Conservation (phyloP, 2,797 vertebrate species). For the Emys orbicularis region DNA sequence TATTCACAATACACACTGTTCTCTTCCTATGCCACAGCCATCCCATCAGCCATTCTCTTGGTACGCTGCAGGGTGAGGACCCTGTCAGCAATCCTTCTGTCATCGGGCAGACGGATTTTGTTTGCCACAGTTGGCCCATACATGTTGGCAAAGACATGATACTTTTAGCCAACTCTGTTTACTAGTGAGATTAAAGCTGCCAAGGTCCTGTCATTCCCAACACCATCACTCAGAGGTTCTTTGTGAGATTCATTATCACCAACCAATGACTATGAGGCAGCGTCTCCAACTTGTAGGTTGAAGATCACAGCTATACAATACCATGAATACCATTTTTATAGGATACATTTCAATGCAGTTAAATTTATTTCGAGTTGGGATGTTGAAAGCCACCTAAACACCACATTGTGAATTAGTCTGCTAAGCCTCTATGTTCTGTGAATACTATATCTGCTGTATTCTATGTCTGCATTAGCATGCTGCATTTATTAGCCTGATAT, state of each 20-base stretch:
- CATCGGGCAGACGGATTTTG: not conserved
- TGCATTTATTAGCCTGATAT: not conserved
- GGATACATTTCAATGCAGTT: fast-evolving
- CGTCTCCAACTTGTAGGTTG: not conserved
- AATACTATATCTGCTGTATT: not conserved
- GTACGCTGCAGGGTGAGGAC: not conserved
- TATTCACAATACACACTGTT: not conserved
- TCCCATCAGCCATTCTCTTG: not conserved
- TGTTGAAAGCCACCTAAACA: not conserved
- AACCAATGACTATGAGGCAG: not conserved
- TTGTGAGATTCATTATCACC: not conserved
- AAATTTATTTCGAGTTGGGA: not conserved
- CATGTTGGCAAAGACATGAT: not conserved
- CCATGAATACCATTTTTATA: not conserved
- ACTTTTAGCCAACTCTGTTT: not conserved
- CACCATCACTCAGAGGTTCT: not conserved
- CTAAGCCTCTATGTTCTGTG: not conserved
- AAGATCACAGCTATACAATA: not conserved
- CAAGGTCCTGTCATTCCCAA: not conserved
- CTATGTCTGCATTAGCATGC: not conserved
- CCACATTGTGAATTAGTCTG: fast-evolving
- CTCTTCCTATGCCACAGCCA: not conserved
- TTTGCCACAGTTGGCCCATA: not conserved
- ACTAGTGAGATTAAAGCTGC: not conserved
- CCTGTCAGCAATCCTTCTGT: not conserved